Percentiles rank a stretch among this genome's conserved stretches.
Evolutionary conservation across 2,797 vertebrate species (phyloP).

Genomic region (Picus viridis): DNA sequence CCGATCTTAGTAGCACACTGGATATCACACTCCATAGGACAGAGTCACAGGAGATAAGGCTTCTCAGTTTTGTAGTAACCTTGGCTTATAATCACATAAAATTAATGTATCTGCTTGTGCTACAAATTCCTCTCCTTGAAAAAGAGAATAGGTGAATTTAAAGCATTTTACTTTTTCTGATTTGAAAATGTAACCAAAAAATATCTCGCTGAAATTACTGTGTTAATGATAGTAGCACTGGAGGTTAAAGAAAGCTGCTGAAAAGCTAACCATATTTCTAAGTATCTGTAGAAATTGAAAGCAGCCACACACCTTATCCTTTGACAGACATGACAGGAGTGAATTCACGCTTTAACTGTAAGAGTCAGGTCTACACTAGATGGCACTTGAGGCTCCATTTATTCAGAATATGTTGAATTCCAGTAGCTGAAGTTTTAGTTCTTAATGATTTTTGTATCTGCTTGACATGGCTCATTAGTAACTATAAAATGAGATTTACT

Average conservation of each 20-base stretch:
- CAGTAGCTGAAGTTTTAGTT: background rate
- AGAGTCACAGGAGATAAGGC: background rate
- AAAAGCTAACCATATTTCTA: background rate
- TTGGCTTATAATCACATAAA: background rate
- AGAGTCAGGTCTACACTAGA: background rate
- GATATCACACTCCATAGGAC: background rate
- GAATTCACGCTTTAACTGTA: background rate
- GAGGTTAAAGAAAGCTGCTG: background rate
- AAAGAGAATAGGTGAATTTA: background rate
- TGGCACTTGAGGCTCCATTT: constrained; percentile 44
- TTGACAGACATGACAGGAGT: background rate
- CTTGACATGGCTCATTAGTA: constrained; percentile 29
- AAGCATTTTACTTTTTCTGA: background rate
- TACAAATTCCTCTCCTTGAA: background rate
- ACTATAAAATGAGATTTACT: constrained; percentile 46
- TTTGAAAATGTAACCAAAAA: background rate
- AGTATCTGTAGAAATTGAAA: background rate
- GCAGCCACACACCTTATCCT: background rate
- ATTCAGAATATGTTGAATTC: background rate
- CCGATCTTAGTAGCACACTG: background rate
- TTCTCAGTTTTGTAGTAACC: background rate
- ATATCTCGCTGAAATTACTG: background rate
- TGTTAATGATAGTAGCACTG: background rate
- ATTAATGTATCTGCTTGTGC: background rate
- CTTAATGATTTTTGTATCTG: background rate